Base-by-base conservation (phyloP, 1,140 invertebrate species). In the Oreohelix idahoensis region DNA sequence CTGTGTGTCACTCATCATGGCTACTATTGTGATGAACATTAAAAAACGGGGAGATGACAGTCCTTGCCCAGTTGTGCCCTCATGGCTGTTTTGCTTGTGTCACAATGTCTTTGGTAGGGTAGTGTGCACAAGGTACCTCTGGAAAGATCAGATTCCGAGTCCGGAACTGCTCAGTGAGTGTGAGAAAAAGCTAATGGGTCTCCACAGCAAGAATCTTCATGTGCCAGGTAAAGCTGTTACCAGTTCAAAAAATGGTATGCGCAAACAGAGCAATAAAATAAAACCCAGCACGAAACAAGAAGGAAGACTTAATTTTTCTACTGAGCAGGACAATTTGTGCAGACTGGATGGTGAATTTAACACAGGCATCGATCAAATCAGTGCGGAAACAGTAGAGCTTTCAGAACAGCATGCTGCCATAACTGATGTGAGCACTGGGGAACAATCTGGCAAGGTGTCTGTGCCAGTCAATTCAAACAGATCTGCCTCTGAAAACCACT, bases 21-120 rank as follows among this genome's bases (percentile, higher is more conserved):
- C 90, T 36, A 91, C 91, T 5, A 70, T 92, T 20, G 87, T 91
- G 4, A 91, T 92, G 87, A 91, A 90, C 83, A 88, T 92, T 71
- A 92, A 92, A 82, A 90, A 89, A 63, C 80, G 87, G 53, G 87
- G 87, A 15, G 87, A 88, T 73, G 83, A 85, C 17, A 84, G 85
- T 26, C 86, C 86, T 1, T 86, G 87, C 71, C 87, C 89, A 13
- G 78, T 82, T 49, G 89, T 91, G 38, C 90, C 90, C 0, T 38
- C 77, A 0, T 86, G 85, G 70, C 49, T 92, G n/a, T 82, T 90
- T 23, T 79, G 79, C 45, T 32, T 90, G 10, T 92, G 91, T 81
- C 84, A 88, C 70, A 84, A 83, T 15, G 79, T 85, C 53, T 83
- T 91, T 20, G 86, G 87, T 69, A 87, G 83, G 81, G 76, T 90